Evolutionary conservation across 2,113 vertebrate genomes (phyloP).

Genomic region (Pseudopodoces humilis): DNA sequence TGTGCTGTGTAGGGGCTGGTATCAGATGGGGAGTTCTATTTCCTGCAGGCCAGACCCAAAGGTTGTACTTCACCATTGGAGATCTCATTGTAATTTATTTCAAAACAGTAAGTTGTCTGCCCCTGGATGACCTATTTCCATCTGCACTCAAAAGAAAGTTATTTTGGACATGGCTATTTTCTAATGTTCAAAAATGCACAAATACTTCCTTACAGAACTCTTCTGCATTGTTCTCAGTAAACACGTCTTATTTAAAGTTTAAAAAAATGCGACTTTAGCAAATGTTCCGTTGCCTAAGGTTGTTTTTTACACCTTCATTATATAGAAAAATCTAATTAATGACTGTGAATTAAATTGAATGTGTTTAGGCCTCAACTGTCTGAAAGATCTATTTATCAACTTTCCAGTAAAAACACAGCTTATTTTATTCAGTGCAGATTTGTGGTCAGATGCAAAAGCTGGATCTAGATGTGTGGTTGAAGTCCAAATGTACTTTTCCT

Average conservation of each 20-base stretch:
- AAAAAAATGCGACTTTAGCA: neutral
- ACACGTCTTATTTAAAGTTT: neutral
- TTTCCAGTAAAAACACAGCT: neutral
- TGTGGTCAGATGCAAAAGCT: neutral
- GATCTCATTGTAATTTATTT: neutral
- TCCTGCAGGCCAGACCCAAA: neutral
- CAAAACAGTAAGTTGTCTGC: neutral
- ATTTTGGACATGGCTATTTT: neutral
- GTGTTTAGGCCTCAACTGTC: neutral
- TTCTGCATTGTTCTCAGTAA: neutral
- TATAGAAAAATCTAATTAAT: neutral
- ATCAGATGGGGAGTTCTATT: neutral
- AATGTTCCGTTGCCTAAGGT: neutral
- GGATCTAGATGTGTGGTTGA: neutral
- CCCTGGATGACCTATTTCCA: neutral
- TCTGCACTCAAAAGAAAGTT: neutral
- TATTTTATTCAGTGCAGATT: neutral
- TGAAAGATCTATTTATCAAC: neutral
- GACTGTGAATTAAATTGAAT: neutral
- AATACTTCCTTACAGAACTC: neutral
- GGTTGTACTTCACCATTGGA: neutral
- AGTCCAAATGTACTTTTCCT: neutral
- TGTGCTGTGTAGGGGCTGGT: neutral
- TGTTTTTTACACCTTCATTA: neutral
- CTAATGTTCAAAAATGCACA: neutral